Conservation (phyloP, 2,888 invertebrate species). For the Lamellibrachia columna region DNA sequence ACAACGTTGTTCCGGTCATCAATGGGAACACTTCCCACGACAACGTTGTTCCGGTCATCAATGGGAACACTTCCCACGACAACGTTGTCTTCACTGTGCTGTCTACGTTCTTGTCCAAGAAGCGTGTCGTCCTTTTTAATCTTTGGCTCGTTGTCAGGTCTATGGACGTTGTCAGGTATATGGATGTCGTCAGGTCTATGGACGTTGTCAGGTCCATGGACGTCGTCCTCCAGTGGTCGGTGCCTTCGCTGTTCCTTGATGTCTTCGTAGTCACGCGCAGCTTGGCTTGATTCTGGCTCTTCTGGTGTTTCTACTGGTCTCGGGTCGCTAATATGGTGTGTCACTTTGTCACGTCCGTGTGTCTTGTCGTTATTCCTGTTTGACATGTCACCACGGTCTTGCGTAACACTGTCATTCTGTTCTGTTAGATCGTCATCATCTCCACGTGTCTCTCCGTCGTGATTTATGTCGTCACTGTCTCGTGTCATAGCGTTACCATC, state of each 20-base stretch:
- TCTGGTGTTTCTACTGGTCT: not conserved
- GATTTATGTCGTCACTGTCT: slow-evolving; percentile 22
- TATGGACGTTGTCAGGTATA: too few species aligned
- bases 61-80: not conserved
- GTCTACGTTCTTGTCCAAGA: not conserved
- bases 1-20: too few species aligned
- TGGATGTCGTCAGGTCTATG: too few species aligned
- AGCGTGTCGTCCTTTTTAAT: not conserved
- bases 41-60: not conserved
- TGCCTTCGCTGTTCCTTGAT: not conserved
- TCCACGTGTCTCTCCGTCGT: not conserved
- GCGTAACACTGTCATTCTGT: not conserved
- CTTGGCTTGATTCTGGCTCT: not conserved
- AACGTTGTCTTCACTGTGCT: not conserved
- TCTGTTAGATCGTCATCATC: not conserved
- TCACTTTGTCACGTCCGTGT: not conserved
- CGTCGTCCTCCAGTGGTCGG: not conserved
- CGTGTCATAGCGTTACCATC: not conserved
- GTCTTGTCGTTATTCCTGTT: not conserved
- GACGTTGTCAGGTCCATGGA: too few species aligned
- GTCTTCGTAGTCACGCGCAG: not conserved
- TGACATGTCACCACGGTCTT: not conserved
- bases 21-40: too few species aligned
- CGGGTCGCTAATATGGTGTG: not conserved
- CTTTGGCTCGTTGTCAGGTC: not conserved